Evolutionary conservation across 2,888 invertebrate genomes (phyloP).

Genomic region (Dioctria linearis): DNA sequence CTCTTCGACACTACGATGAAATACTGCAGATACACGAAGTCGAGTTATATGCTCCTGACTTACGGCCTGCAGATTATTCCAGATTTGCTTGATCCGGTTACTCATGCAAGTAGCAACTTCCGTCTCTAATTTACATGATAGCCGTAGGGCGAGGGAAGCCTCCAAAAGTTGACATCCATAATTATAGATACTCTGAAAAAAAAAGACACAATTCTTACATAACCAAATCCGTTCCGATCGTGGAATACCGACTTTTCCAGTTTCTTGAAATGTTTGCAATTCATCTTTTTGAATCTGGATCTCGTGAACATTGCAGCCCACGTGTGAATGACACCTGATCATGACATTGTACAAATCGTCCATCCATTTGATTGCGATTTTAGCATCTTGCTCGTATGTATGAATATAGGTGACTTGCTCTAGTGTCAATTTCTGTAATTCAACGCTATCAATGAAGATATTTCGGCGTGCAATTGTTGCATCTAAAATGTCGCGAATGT

Average conservation of each 20-base stretch:
- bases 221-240: conserved; percentile 1
- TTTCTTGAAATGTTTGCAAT: conserved; percentile 83
- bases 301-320: conserved; percentile 82
- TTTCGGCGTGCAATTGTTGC: conserved; percentile 80
- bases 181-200: conserved; percentile 81
- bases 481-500: conserved; percentile 80
- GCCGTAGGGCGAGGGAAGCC: conserved; percentile 80
- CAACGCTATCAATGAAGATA: conserved; percentile 82
- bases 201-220: conserved; percentile 28
- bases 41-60: conserved; percentile 84
- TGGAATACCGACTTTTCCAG: conserved; percentile 77
- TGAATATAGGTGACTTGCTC: conserved; percentile 84
- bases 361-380: conserved; percentile 84
- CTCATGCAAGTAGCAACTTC: conserved; percentile 75
- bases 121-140: conserved; percentile 78
- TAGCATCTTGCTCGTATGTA: conserved; percentile 83
- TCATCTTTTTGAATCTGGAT: conserved; percentile 83
- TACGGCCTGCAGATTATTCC: conserved; percentile 79
- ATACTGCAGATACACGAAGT: conserved; percentile 82
- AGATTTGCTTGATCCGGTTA: conserved; percentile 76
- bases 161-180: conserved; percentile 85
- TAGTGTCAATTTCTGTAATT: conserved; percentile 82
- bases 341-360: conserved; percentile 82
- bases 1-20: conserved; percentile 79
- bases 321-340: conserved; percentile 78